Conservation (phyloP, 2,113 vertebrate species). For the Heterocephalus glaber region DNA sequence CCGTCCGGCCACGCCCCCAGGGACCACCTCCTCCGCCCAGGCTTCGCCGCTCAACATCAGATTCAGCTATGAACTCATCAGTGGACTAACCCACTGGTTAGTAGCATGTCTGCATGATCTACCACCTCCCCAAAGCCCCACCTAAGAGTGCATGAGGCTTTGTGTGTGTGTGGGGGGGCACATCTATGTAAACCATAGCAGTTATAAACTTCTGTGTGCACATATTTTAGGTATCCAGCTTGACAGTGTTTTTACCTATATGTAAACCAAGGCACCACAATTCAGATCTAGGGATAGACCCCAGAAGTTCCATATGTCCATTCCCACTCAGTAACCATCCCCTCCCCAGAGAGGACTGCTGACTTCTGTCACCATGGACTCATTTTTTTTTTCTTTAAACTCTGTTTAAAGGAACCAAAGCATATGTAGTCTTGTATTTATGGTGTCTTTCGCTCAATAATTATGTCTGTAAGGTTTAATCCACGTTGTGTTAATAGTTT, state of each 20-base stretch:
- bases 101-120: not conserved
- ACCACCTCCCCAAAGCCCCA: not conserved
- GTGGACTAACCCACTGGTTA: not conserved
- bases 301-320: not conserved
- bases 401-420: not conserved
- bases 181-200: not conserved
- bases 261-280: not conserved
- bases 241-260: not conserved
- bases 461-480: not conserved
- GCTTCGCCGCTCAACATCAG: not conserved
- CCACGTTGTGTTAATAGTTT: not conserved
- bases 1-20: not conserved
- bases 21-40: not conserved
- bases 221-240: not conserved
- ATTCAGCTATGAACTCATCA: not conserved
- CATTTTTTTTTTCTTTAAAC: not conserved
- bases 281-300: not conserved
- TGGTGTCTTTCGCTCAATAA: not conserved
- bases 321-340: not conserved
- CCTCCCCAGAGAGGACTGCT: not conserved
- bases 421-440: not conserved
- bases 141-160: not conserved
- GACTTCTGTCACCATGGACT: not conserved
- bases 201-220: not conserved
- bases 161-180: no score